Percentiles rank a stretch among this genome's conserved stretches.
These are phyloP conservation scores for Chlorospingus semifuscus DNA, from an alignment of 2,797 vertebrate species.

Conservation along the genomic window DNA sequence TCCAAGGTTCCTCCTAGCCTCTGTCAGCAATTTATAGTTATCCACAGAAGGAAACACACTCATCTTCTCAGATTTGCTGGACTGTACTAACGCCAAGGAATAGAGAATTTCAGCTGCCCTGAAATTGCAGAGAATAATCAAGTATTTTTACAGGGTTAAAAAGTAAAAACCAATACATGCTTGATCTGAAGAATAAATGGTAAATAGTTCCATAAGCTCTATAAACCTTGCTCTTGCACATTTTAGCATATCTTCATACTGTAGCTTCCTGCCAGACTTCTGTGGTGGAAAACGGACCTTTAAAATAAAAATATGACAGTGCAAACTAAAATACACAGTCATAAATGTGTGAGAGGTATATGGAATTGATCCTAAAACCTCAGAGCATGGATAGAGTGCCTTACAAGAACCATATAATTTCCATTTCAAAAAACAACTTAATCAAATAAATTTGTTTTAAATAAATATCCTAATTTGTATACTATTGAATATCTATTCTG, in stretches of 20 bases:
- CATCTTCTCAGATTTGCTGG: conserved; percentile 71
- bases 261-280: neutral
- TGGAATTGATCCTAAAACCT: neutral
- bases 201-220: fast-evolving
- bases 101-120: conserved; percentile 91
- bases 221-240: neutral
- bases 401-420: neutral
- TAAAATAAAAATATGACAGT: neutral
- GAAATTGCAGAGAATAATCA: conserved; percentile 33
- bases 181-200: neutral
- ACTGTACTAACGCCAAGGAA: conserved; percentile 82
- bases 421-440: neutral
- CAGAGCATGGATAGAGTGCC: neutral
- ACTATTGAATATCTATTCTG: neutral
- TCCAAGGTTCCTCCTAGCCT: conserved; percentile 84
- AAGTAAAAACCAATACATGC: neutral
- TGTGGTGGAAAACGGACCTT: neutral
- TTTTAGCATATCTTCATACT: neutral
- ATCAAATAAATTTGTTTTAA: neutral
- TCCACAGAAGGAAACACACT: conserved; percentile 77
- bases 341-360: neutral
- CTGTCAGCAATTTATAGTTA: conserved; percentile 79
- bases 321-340: neutral
- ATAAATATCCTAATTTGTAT: neutral
- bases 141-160: neutral